Evolutionary conservation across 1,140 invertebrate species (phyloP), one percentile per base, ranked within the genome.

Genomic region (Thrips palmi): DNA sequence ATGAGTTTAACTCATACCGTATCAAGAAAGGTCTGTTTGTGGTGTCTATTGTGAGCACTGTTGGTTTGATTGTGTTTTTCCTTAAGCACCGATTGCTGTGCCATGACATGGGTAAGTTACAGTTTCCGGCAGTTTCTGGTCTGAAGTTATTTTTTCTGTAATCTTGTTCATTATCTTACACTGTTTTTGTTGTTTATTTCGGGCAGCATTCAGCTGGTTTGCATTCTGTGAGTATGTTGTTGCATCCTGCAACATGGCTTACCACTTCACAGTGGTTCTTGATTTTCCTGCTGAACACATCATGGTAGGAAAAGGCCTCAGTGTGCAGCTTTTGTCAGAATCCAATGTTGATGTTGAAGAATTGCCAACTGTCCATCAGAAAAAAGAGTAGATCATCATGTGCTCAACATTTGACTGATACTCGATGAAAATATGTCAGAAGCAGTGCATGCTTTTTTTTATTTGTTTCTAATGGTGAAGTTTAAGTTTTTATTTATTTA

Each of bases 141-240:
- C n/a, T n/a, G n/a, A n/a, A n/a, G n/a, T n/a, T n/a, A n/a, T 18
- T 1, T 29, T n/a, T 25, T 39, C 14, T 4, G 19, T 8, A 35
- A 33, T 15, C 30, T 32, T 32, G 8, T 15, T 7, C 15, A 32
- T 7, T 15, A 11, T 32, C 15, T 8, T 32, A 7, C 17, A 28
- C 25, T 11, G 35, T 12, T 34, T 27, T 3, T 40, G 15, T 8
- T 36, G 31, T 34, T 36, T 43, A 41, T 41, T 33, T 33, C 18
- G 63, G 69, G 46, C 63, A 89, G 86, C 86, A 40, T 92, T 89
- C 59, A 89, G 83, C 55, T 85, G 79, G 77, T 92, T 92, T 60
- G 85, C 86, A 2, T 65, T 87, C 29, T 87, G 83, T 55, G 86
- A 92, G 54, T 92, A 89, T 57, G 67, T 88, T 43, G 77, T 92